Evolutionary conservation across 2,888 invertebrate genomes (phyloP).

Genomic region (Lottia scabra): DNA sequence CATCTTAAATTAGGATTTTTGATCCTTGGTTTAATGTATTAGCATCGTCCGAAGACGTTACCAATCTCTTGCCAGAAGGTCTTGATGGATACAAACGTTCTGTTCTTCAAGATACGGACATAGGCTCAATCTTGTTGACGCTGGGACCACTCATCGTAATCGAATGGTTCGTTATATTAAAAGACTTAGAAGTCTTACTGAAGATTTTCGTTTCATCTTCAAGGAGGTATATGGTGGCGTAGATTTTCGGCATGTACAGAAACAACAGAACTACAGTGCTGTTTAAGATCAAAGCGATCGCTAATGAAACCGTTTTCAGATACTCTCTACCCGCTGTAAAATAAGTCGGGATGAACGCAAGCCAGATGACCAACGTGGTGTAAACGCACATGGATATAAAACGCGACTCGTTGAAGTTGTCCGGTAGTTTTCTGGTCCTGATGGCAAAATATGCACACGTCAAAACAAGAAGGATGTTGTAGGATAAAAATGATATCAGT

Average conservation of each 20-base stretch:
- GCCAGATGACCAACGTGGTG: constrained; percentile 56
- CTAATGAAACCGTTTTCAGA: constrained; percentile 30
- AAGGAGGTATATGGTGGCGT: constrained; percentile 31
- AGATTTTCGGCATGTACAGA: constrained; percentile 41
- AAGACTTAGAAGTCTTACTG: no score
- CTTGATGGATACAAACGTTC: no score
- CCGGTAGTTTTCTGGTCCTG: constrained; percentile 57
- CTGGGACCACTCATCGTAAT: no score
- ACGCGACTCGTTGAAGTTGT: constrained; percentile 61
- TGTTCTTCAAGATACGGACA: no score
- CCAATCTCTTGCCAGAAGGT: no score
- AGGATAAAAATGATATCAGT: constrained; percentile 44
- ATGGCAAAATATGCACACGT: constrained; percentile 55
- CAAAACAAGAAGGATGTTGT: constrained; percentile 52
- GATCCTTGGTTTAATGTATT: no score
- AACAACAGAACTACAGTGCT: constrained; percentile 37
- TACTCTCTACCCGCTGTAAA: constrained; percentile 41
- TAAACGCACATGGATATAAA: constrained; percentile 57
- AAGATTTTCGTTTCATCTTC: neutral
- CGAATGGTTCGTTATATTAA: no score
- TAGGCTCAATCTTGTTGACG: no score
- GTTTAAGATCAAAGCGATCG: constrained; percentile 39
- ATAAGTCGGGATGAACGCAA: constrained; percentile 55
- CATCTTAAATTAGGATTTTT: no score
- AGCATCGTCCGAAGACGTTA: no score